Conservation (phyloP, 2,113 vertebrate species). For the Caracal caracal region DNA sequence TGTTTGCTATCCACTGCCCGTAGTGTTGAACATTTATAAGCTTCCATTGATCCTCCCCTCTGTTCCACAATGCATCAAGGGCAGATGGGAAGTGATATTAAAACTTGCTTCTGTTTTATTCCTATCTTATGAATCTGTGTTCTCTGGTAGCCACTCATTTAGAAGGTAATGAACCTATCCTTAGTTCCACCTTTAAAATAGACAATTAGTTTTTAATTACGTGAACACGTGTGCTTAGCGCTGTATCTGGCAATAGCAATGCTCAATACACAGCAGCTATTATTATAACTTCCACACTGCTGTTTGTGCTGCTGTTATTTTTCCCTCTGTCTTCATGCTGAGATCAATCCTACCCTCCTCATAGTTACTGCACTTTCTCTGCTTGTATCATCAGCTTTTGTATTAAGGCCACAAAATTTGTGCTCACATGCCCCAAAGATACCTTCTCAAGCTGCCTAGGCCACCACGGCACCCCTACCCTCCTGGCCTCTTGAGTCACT, state of each 20-base stretch:
- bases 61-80: not conserved
- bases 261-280: not conserved
- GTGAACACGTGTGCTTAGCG: not conserved
- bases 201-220: slow-evolving; percentile 47
- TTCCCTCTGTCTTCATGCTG: not conserved
- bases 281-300: not conserved
- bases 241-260: not conserved
- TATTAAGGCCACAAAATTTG: not conserved
- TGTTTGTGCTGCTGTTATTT: not conserved
- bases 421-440: not conserved
- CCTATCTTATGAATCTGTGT: not conserved
- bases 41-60: not conserved
- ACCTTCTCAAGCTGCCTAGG: not conserved
- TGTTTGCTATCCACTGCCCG: not conserved
- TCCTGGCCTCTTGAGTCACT: not conserved
- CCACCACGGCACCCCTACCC: not conserved
- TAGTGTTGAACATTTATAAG: not conserved
- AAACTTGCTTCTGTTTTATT: not conserved
- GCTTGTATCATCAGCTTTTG: not conserved
- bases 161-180: not conserved
- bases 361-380: not conserved
- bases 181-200: not conserved
- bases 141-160: not conserved
- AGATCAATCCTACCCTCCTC: not conserved
- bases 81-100: not conserved